Base-by-base conservation (phyloP, 2,113 vertebrate species). In the Coptodon bakossiorum region DNA sequence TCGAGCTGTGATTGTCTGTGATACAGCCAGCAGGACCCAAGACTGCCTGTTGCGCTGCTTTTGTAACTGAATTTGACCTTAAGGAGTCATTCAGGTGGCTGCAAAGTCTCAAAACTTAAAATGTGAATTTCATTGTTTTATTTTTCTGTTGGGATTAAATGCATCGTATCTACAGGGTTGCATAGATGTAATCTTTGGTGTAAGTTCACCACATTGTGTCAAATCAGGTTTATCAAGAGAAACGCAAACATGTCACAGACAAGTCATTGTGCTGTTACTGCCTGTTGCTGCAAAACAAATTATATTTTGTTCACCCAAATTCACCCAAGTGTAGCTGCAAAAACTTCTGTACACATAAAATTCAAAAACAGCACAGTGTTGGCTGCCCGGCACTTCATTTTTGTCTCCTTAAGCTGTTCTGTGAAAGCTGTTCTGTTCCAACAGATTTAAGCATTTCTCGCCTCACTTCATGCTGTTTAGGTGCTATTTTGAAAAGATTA, bases 81-180 rank as follows among this genome's bases (percentile, higher is more conserved):
- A 29, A 34, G 27, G 6, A 78, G 73, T 52, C 73, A 31, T 52
- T 78, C 10, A 13, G 45, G 27, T 31, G 48, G 27, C 73, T 48
- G 10, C 45, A 12, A 52, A 78, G 73, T 78, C 73, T 34, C 11
- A 31, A 78, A 78, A 52, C 17, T 19, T 0, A 13, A 34, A 9
- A 50, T 31, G 9, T 50, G 27, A 78, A 48, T 78, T 50, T 78
- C 2, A 50, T 76, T 31, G 3, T 45, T 29, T 73, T 9, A 11
- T 50, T 78, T 78, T 29, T 76, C 3, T 29, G 48, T 29, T 48
- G 43, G 0, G 79, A 9, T 11, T 40, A 16, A 57, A 56, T 16
- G 22, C 7, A 11, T 40, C 7, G 1, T 14, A 22, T 27, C 13
- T 8, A 0, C 1, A 53, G 5, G 54, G 54, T n/a, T 29, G 14